phyloP scores from a whole-genome alignment of 2,113 vertebrate genomes.

The Turnix velox region DNA sequence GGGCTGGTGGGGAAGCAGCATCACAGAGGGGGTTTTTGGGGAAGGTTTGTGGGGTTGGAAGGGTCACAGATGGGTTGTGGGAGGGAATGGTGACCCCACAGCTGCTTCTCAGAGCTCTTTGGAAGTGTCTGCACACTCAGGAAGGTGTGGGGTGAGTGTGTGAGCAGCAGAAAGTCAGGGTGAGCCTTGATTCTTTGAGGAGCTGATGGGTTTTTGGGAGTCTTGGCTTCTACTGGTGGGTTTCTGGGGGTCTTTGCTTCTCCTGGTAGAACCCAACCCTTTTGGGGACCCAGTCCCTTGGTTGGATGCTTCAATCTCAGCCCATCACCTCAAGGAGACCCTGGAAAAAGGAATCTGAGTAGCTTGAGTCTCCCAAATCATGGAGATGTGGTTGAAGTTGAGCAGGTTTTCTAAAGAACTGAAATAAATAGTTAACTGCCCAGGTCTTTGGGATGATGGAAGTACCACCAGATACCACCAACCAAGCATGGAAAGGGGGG shows the following conservation, averaged over 20 bases:
- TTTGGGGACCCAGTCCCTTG: neutral
- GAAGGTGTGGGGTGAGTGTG: neutral
- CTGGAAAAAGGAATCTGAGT: neutral
- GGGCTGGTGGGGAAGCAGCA: neutral
- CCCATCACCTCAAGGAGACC: neutral
- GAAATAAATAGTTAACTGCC: slow-evolving; percentile 54
- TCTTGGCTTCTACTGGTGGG: rapidly evolving
- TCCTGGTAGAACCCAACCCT: too few relatives aligned
- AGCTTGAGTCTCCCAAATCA: neutral
- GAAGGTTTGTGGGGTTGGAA: neutral
- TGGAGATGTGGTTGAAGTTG: neutral
- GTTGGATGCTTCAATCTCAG: neutral
- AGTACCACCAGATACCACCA: neutral
- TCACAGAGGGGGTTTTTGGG: neutral
- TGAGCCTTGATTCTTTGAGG: neutral
- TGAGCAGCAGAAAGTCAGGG: neutral
- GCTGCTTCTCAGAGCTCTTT: neutral
- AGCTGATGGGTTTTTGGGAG: neutral
- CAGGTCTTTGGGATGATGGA: slow-evolving; percentile 24
- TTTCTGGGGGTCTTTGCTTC: neutral
- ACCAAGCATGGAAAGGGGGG: rapidly evolving
- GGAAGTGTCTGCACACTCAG: neutral
- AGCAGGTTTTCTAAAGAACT: neutral
- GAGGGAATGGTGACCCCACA: neutral
- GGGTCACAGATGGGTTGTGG: neutral